Evolutionary conservation across 2,797 vertebrate genomes (phyloP).

Genomic region (Enteromius unitaeniatus): DNA sequence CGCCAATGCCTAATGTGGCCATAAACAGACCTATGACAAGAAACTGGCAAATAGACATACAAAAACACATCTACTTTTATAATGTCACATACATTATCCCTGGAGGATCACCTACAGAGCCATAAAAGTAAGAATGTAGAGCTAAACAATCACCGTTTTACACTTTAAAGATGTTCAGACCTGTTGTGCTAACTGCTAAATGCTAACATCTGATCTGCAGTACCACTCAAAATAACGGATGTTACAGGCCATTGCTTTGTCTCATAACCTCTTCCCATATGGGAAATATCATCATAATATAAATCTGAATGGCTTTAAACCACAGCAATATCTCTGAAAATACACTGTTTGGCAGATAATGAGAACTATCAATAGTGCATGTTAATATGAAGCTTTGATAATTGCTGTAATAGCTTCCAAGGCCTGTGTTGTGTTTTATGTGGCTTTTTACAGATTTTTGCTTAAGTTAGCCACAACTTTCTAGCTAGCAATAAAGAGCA

Average conservation of each 20-base stretch:
- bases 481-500: not conserved
- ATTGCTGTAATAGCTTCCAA: slow-evolving; percentile 1
- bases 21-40: not conserved
- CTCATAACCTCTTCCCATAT: slow-evolving; percentile 3
- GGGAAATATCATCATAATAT: slow-evolving; percentile 16
- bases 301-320: not conserved
- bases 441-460: not conserved
- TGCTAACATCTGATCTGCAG: slow-evolving; percentile 16
- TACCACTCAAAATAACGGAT: not conserved
- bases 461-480: slow-evolving; percentile 13
- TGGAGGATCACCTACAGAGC: slow-evolving; percentile 4
- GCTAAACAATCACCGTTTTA: slow-evolving; percentile 4
- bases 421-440: not conserved
- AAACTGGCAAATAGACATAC: not conserved
- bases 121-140: slow-evolving; percentile 15
- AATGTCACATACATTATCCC: slow-evolving; percentile 2
- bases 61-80: not conserved
- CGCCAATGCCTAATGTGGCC: not conserved
- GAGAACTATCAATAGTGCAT: slow-evolving; percentile 1
- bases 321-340: slow-evolving; percentile 8
- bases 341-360: slow-evolving; percentile 10
- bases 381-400: slow-evolving; percentile 13
- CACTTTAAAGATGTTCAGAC: slow-evolving; percentile 6
- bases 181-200: slow-evolving; percentile 17
- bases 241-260: not conserved